phyloP scores from a whole-genome alignment of 2,797 vertebrate species.

The Falco berigora region DNA sequence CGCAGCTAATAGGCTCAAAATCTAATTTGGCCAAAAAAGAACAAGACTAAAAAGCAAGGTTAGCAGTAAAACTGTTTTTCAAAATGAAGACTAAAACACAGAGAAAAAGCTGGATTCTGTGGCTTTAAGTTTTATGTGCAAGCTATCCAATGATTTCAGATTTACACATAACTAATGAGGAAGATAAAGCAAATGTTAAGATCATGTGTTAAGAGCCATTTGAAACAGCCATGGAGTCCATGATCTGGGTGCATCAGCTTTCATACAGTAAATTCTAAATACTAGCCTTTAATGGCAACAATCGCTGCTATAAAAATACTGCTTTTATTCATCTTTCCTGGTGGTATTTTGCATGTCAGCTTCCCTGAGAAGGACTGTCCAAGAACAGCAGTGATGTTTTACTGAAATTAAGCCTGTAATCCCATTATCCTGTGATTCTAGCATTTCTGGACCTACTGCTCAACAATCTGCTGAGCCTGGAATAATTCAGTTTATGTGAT shows the following conservation, averaged over 20 bases:
- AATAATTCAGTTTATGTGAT: not conserved
- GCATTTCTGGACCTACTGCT: not conserved
- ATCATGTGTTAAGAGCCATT: not conserved
- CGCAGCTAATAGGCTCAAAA: not conserved
- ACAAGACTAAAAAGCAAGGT: not conserved
- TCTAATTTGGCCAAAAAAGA: not conserved
- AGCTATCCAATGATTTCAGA: not conserved
- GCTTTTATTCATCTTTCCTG: not conserved
- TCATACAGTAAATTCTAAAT: not conserved
- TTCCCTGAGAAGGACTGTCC: not conserved
- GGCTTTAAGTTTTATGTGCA: not conserved
- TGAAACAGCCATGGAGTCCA: not conserved
- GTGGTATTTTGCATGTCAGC: not conserved
- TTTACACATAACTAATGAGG: not conserved
- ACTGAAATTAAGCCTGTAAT: not conserved
- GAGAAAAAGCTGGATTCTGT: not conserved
- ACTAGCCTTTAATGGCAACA: not conserved
- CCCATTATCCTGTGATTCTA: not conserved
- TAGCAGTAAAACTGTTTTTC: not conserved
- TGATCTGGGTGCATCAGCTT: not conserved
- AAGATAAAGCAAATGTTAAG: not conserved
- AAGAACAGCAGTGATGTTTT: not conserved
- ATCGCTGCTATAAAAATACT: not conserved
- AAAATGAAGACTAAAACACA: not conserved
- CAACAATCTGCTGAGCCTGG: not conserved